Percentiles rank a stretch among this genome's conserved stretches.
These are phyloP conservation scores for Leguminivora glycinivorella DNA, from an alignment of 1,140 invertebrate genomes.

Conservation along the genomic window DNA sequence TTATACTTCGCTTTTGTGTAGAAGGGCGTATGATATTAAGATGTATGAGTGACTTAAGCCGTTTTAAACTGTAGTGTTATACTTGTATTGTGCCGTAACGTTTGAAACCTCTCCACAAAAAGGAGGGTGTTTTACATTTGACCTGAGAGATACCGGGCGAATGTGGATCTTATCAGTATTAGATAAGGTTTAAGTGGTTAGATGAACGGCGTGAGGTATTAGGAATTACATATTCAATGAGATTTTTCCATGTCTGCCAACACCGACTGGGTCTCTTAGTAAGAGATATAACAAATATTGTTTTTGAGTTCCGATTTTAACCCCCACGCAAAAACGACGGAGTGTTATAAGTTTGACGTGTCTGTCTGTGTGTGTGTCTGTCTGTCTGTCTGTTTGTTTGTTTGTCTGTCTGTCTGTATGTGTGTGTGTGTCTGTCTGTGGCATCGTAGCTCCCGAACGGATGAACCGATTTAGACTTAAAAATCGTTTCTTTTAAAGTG, in stretches of 20 bases:
- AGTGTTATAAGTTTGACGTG: too few species aligned
- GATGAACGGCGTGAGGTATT: not conserved
- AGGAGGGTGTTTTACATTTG: slow-evolving; percentile 2
- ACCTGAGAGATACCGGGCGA: not conserved
- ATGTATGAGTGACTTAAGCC: not conserved
- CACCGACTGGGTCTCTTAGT: not conserved
- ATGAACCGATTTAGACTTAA: too few species aligned
- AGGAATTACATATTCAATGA: slow-evolving; percentile 15
- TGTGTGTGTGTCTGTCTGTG: too few species aligned
- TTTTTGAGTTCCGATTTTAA: not conserved
- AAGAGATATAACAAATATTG: slow-evolving; percentile 8
- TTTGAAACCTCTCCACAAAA: slow-evolving; percentile 6
- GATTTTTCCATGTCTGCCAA: slow-evolving; percentile 3
- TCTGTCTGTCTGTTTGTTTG: too few species aligned
- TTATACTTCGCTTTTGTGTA: not conserved
- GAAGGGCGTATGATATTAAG: not conserved
- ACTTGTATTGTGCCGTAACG: not conserved
- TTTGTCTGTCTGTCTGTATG: too few species aligned
- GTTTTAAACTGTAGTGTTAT: not conserved
- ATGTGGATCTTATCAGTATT: not conserved
- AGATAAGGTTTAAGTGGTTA: not conserved
- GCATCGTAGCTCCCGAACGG: too few species aligned
- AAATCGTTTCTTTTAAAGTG: too few species aligned
- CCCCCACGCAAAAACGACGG: too few species aligned
- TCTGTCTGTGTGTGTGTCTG: too few species aligned